Evolutionary conservation across 2,888 invertebrate genomes (phyloP).

Genomic region (Hirudinaria manillensis): DNA sequence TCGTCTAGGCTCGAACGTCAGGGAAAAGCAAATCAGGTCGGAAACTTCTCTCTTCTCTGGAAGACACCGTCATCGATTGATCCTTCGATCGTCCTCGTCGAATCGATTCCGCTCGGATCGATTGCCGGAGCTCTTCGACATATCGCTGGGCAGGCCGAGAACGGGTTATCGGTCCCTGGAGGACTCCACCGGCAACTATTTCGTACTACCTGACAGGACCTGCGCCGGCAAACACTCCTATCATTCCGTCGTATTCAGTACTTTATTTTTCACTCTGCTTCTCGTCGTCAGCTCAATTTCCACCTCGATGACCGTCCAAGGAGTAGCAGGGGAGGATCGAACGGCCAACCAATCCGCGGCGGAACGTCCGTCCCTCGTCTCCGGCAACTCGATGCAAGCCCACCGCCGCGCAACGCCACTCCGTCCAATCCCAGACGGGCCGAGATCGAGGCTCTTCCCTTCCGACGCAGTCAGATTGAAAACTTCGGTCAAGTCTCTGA

Average conservation of each 20-base stretch:
- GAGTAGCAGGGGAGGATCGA: neutral
- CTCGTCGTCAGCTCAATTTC: constrained; percentile 16
- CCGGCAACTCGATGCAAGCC: neutral
- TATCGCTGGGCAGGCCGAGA: neutral
- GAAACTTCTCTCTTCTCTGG: neutral
- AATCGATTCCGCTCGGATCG: constrained; percentile 2
- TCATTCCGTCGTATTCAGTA: constrained; percentile 8
- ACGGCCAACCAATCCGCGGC: neutral
- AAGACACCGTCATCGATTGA: neutral
- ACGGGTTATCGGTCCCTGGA: neutral
- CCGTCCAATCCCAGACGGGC: neutral
- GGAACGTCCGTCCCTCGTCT: neutral
- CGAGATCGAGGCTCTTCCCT: neutral
- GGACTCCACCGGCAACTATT: neutral
- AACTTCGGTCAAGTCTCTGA: neutral
- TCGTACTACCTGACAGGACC: neutral
- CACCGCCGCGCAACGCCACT: neutral
- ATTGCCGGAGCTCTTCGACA: neutral
- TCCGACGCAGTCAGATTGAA: neutral
- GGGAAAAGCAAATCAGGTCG: constrained; percentile 6
- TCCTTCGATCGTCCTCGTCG: neutral
- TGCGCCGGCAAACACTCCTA: neutral
- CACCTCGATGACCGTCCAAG: constrained; percentile 13
- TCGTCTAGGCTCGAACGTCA: neutral
- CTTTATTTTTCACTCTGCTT: constrained; percentile 14